These are phyloP conservation scores for Cynopterus sphinx DNA, from an alignment of 2,797 vertebrate species.

Conservation along the genomic window DNA sequence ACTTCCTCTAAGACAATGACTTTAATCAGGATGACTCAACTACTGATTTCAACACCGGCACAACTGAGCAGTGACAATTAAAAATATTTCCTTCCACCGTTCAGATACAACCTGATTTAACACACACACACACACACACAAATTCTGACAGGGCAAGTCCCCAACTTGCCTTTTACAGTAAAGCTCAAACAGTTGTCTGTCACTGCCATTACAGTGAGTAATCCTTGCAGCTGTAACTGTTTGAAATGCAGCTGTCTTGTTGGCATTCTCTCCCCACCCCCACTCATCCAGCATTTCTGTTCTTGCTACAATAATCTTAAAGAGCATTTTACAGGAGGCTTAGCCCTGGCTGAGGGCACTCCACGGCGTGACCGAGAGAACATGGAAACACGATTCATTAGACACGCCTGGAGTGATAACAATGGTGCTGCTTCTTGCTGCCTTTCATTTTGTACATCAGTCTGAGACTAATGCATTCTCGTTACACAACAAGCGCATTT, in stretches of 20 bases:
- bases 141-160: slow-evolving; percentile 9
- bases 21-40: slow-evolving; percentile 37
- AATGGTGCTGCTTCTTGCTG: slow-evolving; percentile 70
- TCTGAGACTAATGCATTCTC: slow-evolving; percentile 66
- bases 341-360: slow-evolving; percentile 78
- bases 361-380: slow-evolving; percentile 71
- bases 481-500: slow-evolving; percentile 74
- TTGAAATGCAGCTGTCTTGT: slow-evolving; percentile 68
- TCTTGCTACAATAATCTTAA: slow-evolving; percentile 61
- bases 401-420: slow-evolving; percentile 78
- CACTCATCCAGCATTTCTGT: slow-evolving; percentile 23
- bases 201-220: slow-evolving; percentile 23
- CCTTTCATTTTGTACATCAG: slow-evolving; percentile 67
- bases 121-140: neutral
- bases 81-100: neutral
- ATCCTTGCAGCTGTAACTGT: slow-evolving; percentile 67
- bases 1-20: slow-evolving; percentile 17
- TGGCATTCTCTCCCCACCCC: slow-evolving; percentile 52
- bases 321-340: slow-evolving; percentile 76
- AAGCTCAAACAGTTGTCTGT: slow-evolving; percentile 50
- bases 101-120: slow-evolving; percentile 42
- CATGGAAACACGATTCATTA: slow-evolving; percentile 79
- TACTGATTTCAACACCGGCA: neutral
- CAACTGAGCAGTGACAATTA: neutral
- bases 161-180: slow-evolving; percentile 33